Conservation (phyloP, 1,140 invertebrate species). For the Zaprionus africanus region DNA sequence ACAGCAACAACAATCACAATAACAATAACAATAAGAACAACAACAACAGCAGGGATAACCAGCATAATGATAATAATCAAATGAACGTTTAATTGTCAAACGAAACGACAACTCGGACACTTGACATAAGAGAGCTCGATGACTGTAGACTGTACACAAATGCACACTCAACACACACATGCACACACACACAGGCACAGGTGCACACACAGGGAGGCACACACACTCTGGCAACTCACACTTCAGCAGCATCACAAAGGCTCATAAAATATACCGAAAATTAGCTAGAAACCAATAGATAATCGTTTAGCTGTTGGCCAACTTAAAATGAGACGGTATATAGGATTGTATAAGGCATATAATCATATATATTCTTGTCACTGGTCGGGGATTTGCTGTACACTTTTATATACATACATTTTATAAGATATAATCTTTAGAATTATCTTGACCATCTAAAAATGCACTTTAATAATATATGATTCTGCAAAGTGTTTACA, state of each 20-base stretch:
- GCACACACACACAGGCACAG: neutral
- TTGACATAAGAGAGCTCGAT: slow-evolving; percentile 19
- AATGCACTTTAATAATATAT: too few relatives aligned
- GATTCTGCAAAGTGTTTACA: too few relatives aligned
- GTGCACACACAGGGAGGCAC: neutral
- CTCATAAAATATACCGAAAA: neutral
- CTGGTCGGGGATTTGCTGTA: neutral
- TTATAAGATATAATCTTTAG: too few relatives aligned
- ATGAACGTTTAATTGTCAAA: slow-evolving; percentile 55
- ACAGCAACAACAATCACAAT: slow-evolving; percentile 8
- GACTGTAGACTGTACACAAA: neutral
- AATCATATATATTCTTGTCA: neutral
- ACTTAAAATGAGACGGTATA: neutral
- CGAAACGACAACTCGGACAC: slow-evolving; percentile 43
- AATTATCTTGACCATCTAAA: too few relatives aligned
- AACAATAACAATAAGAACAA: slow-evolving; percentile 21
- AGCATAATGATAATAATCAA: slow-evolving; percentile 45
- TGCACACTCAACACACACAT: neutral
- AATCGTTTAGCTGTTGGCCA: neutral
- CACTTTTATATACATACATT: too few relatives aligned
- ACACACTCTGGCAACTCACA: neutral
- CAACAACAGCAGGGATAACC: neutral
- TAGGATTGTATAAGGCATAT: neutral
- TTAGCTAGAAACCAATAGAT: neutral
- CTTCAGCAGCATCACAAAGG: neutral